Evolutionary conservation across 2,888 invertebrate genomes (phyloP).

Genomic region (Crocallis elinguaria): DNA sequence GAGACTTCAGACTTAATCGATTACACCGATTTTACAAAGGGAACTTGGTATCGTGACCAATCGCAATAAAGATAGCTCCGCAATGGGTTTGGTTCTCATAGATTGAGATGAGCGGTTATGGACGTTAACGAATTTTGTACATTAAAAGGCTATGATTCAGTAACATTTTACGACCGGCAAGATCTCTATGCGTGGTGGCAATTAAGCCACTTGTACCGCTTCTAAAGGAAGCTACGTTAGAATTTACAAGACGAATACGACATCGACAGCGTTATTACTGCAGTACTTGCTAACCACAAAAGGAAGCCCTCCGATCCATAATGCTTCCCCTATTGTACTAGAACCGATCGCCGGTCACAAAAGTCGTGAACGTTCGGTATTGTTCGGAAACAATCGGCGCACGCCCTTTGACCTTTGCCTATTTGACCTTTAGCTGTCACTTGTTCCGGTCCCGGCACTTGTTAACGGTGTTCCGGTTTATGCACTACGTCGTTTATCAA

Average conservation of each 20-base stretch:
- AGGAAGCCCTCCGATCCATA: constrained; percentile 12
- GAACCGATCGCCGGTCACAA: not conserved
- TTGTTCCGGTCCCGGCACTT: constrained; percentile 38
- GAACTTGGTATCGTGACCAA: constrained; percentile 32
- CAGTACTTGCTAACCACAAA: constrained; percentile 1
- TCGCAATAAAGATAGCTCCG: constrained; percentile 24
- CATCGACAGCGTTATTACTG: not conserved
- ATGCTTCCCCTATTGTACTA: not conserved
- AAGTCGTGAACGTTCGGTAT: constrained; percentile 38
- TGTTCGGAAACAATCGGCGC: constrained; percentile 27
- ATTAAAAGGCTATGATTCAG: constrained; percentile 21
- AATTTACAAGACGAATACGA: not conserved
- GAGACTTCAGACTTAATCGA: constrained; percentile 68
- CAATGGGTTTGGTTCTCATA: constrained; percentile 16
- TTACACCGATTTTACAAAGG: constrained; percentile 50
- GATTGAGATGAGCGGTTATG: constrained; percentile 18
- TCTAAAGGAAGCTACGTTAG: constrained; percentile 17
- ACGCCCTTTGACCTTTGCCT: too few relatives aligned
- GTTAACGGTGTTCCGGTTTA: constrained; percentile 47
- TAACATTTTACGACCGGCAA: constrained; percentile 22
- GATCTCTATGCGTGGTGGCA: constrained; percentile 12
- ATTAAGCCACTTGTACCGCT: constrained; percentile 18
- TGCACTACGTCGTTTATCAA: constrained; percentile 40
- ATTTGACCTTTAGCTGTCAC: constrained; percentile 45
- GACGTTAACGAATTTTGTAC: constrained; percentile 25